Base-by-base conservation (phyloP, 2,797 vertebrate species). In the Coregonus sp. region DNA sequence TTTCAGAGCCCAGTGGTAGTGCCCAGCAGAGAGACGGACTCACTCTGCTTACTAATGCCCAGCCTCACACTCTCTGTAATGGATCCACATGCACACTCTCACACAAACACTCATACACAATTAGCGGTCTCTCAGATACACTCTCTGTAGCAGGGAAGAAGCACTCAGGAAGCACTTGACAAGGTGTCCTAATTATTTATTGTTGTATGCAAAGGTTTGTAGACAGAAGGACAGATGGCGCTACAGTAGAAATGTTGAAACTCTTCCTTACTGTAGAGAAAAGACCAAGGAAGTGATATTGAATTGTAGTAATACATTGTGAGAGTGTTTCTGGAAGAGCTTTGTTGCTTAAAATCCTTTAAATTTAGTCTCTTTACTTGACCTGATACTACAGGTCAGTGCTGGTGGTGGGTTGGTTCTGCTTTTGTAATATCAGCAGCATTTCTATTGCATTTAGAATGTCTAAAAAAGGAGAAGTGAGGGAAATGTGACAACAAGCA, bases 11-110 rank as follows among this genome's bases (percentile, higher is more conserved):
- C 83, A 80, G 82, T 75, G 69, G 78, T 77, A 82, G 70, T 89
- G 86, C 87, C 84, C 73, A 40, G 86, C 85, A 85, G 75, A 86
- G 76, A 77, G 56, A 81, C 86, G 84, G 56, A 80, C 87, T 85
- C 77, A 80, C 85, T 74, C 78, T 85, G 90, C 80, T 78, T 93
- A 85, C 89, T 91, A 93, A 93, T 92, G 61, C 20, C 61, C 51
- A n/a, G 12, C 47, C 51, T 33, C 72, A 31, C 80, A 40, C 4
- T 16, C 54, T 74, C 20, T 47, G 14, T 25, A 25, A 15, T 59
- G 5, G 71, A 40, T 40, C 72, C 52, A 56, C 31, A 6, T 16
- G 35, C 52, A 59, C 29, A 11, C 71, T 16, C 29, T 5, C 70
- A 11, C 69, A 50, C 69, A 52, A 61, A 14, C 14, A 40, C 61